A percentile compares a stretch with the other conserved stretches of the same genome.
These are phyloP conservation scores for Cantharis nigra DNA, from an alignment of 2,888 invertebrate genomes.

Conservation along the genomic window DNA sequence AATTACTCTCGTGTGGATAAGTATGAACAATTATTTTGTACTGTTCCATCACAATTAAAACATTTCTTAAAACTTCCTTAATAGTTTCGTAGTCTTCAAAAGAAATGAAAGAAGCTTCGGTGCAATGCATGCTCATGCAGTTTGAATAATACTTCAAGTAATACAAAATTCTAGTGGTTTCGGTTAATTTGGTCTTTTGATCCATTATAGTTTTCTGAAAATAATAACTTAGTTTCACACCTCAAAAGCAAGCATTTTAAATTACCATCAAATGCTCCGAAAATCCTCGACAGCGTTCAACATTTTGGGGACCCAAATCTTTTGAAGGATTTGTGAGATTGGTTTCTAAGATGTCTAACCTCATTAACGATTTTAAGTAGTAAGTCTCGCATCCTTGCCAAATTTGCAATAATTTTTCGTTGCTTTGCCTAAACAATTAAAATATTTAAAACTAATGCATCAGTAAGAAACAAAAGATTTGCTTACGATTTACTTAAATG, in stretches of 20 bases:
- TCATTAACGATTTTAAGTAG: constrained; percentile 72
- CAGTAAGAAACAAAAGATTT: not conserved
- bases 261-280: constrained; percentile 75
- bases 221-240: constrained; percentile 27
- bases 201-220: constrained; percentile 66
- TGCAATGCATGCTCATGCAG: constrained; percentile 46
- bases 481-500: constrained; percentile 57
- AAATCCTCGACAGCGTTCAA: constrained; percentile 86
- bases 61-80: constrained; percentile 58
- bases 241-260: not conserved
- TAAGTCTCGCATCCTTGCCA: constrained; percentile 79
- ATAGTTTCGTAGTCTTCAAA: constrained; percentile 53
- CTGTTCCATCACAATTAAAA: constrained; percentile 67
- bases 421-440: constrained; percentile 8
- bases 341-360: constrained; percentile 66
- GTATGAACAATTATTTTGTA: constrained; percentile 68
- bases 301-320: constrained; percentile 79
- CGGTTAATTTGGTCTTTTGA: constrained; percentile 67
- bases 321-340: constrained; percentile 70
- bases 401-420: constrained; percentile 58
- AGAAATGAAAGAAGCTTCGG: constrained; percentile 41
- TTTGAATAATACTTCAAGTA: constrained; percentile 61
- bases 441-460: not conserved
- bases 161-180: constrained; percentile 62
- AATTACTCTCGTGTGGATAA: constrained; percentile 57